Conservation (phyloP, 1,140 invertebrate genomes). For the Panagrolaimus sp. region DNA sequence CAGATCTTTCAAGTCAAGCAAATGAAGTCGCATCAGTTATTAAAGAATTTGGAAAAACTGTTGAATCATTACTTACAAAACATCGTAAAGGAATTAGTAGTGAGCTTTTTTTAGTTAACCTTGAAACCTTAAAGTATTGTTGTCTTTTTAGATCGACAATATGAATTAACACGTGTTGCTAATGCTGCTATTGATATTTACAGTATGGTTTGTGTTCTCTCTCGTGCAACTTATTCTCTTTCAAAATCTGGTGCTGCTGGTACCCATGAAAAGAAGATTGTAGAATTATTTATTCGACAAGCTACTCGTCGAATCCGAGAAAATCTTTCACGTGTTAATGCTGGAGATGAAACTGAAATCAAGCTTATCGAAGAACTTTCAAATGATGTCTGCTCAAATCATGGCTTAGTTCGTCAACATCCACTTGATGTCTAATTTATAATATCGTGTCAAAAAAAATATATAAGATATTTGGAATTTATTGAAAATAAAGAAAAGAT, state of each 20-base stretch:
- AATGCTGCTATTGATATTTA: conserved; percentile 74
- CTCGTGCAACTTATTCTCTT: conserved; percentile 70
- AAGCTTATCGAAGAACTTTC: conserved; percentile 69
- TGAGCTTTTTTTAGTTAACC: conserved; percentile 49
- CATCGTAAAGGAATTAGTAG: conserved; percentile 74
- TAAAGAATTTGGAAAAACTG: conserved; percentile 73
- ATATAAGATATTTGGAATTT: too few relatives aligned
- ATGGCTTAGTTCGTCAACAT: conserved; percentile 68
- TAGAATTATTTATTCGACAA: conserved; percentile 74
- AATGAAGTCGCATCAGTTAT: conserved; percentile 64
- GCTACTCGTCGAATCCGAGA: conserved; percentile 64
- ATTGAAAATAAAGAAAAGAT: too few relatives aligned
- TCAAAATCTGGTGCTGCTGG: conserved; percentile 68
- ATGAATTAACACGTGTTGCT: conserved; percentile 71
- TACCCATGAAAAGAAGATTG: conserved; percentile 71
- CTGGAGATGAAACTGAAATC: conserved; percentile 66
- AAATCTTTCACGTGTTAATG: conserved; percentile 67
- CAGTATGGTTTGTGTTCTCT: conserved; percentile 71
- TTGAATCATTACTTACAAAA: conserved; percentile 78
- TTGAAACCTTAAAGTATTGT: not conserved
- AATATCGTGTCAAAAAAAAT: too few relatives aligned
- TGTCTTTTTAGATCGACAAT: conserved; percentile 69
- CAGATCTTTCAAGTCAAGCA: conserved; percentile 39
- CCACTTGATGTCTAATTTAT: conserved; percentile 67
- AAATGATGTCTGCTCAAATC: conserved; percentile 67